phyloP scores from a whole-genome alignment of 2,888 invertebrate genomes.

The Pilophorus perplexus region DNA sequence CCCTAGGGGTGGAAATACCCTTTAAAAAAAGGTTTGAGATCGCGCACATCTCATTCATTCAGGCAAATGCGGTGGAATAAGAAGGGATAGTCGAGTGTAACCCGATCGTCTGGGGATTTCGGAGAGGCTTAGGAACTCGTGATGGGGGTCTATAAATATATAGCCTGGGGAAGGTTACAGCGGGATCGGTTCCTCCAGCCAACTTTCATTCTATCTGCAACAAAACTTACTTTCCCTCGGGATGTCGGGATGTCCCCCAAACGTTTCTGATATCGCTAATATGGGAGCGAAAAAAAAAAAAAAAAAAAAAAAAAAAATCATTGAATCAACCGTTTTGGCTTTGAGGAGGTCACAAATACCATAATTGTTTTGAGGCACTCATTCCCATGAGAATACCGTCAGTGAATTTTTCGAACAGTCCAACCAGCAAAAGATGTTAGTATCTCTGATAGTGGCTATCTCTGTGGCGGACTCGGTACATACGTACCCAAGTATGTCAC shows the following conservation, averaged over 20 bases:
- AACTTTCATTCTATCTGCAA: neutral
- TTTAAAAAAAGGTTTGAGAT: neutral
- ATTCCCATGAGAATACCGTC: too few relatives aligned
- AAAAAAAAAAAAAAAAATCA: too few relatives aligned
- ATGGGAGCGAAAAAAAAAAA: too few relatives aligned
- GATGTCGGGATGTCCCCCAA: neutral
- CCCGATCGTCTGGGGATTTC: constrained; percentile 16
- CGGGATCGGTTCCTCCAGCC: neutral
- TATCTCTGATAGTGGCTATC: too few relatives aligned
- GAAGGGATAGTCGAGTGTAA: constrained; percentile 9
- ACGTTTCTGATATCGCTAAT: too few relatives aligned
- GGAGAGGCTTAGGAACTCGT: constrained; percentile 3
- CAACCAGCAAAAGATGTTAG: too few relatives aligned
- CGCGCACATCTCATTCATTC: constrained; percentile 14
- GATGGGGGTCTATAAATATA: constrained; percentile 15
- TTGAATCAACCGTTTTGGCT: too few relatives aligned
- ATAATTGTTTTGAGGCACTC: too few relatives aligned
- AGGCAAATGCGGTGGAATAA: constrained; percentile 14
- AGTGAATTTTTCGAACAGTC: too few relatives aligned
- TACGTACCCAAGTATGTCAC: too few relatives aligned
- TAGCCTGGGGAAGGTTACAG: neutral
- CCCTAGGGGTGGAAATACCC: neutral
- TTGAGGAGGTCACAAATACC: too few relatives aligned
- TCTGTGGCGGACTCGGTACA: too few relatives aligned
- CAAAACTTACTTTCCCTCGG: neutral